Percentiles rank a stretch among this genome's conserved stretches.
Conservation (phyloP, 2,113 vertebrate genomes). For the Piprites chloris region DNA sequence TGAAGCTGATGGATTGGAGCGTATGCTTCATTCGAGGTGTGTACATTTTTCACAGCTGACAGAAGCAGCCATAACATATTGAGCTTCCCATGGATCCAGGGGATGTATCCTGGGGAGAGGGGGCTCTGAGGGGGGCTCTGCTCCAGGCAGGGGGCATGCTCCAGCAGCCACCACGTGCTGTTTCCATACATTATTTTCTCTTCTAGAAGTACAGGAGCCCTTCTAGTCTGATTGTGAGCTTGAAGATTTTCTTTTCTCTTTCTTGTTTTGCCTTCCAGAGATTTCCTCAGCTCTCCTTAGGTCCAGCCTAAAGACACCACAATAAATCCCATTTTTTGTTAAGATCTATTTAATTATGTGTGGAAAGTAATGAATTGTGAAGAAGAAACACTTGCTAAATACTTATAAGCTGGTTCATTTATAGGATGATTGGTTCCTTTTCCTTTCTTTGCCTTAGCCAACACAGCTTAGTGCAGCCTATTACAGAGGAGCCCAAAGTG, state of each 20-base stretch:
- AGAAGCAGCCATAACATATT: rapidly evolving
- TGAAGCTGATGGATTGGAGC: background rate
- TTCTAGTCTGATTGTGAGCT: background rate
- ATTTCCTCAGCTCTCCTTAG: background rate
- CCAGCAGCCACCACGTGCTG: background rate
- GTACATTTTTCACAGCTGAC: background rate
- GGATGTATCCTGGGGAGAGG: background rate
- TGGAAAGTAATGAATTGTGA: constrained; percentile 77
- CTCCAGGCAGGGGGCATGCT: background rate
- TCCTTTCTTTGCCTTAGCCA: background rate
- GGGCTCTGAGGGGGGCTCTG: background rate
- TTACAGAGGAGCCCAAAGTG: background rate
- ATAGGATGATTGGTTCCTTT: constrained; percentile 10
- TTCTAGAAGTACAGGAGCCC: background rate
- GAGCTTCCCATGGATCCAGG: rapidly evolving
- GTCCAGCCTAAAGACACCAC: background rate
- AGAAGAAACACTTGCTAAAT: constrained; percentile 75
- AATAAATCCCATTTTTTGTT: background rate
- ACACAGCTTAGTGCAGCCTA: background rate
- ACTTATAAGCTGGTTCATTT: constrained; percentile 68
- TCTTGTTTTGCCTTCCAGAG: background rate
- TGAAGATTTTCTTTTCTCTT: rapidly evolving
- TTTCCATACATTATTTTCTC: background rate
- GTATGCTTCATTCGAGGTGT: rapidly evolving
- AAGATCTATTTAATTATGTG: constrained; percentile 75